Base-by-base conservation (phyloP, 2,113 vertebrate genomes). In the Oreochromis aureus region DNA sequence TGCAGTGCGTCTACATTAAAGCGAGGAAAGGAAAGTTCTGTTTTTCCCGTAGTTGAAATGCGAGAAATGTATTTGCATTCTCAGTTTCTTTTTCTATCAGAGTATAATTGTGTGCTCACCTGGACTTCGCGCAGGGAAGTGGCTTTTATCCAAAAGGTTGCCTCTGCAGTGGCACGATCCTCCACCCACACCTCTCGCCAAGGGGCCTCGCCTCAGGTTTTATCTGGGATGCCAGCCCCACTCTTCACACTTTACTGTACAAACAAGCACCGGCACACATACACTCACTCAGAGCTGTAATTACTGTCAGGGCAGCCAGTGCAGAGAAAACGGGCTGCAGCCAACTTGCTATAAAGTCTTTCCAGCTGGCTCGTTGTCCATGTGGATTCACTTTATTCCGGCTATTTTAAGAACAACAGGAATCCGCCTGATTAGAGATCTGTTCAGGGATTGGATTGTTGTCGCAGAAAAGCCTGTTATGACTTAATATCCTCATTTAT, bases 71-170 rank as follows among this genome's bases (percentile, higher is more conserved):
- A 36, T 87, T 90, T 85, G 24, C 81, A 84, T 86, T 82, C 16
- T 61, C 19, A 6, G 59, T 71, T 81, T 81, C 36, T 82, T 86
- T 41, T 69, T 91, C 83, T 34, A 87, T 83, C 80, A 84, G 83
- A 88, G 83, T 84, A 32, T 90, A 94, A 89, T 83, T 81, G 83
- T 84, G 24, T 22, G 80, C 73, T 89, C 83, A 92, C 87, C 87
- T 91, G 83, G 87, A 93, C 59, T 83, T 58, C 81, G 90, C 36
- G 55, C 51, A 53, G 86, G 59, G 86, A 93, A 91, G 83, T 86
- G 87, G 83, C 92, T 93, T 96, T 93, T 84, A 94, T 91, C 92
- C 63, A 69, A 94, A 94, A 94, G 91, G 89, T 95, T 63, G 22
- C 84, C 89, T 85, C 89, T 88, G 59, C 59, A 66, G 89, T 87